A percentile compares a stretch with the other conserved stretches of the same genome.
Conservation (phyloP, 2,113 vertebrate genomes). For the Pithys albifrons region DNA sequence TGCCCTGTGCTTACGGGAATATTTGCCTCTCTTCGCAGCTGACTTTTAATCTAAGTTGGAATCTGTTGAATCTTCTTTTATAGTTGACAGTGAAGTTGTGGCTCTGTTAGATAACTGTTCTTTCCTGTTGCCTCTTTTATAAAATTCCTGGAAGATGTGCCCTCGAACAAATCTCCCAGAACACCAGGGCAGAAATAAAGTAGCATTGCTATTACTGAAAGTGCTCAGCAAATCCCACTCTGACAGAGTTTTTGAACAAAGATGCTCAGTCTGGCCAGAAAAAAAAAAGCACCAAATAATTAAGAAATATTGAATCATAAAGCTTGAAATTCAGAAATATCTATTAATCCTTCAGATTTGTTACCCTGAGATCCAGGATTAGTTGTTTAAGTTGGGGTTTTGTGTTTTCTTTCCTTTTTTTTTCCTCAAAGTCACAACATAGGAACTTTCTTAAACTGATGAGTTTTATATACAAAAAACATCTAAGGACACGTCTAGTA, state of each 20-base stretch:
- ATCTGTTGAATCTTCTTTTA: conserved; percentile 32
- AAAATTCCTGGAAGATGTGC: conserved; percentile 39
- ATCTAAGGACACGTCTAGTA: neutral
- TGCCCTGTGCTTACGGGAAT: conserved; percentile 8
- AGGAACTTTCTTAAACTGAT: neutral
- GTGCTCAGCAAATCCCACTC: neutral
- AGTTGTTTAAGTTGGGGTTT: neutral
- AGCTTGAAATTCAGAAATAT: neutral
- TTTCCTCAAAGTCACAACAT: neutral
- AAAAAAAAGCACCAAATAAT: neutral
- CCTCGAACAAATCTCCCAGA: neutral
- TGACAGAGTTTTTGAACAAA: neutral
- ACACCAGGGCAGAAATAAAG: conserved; percentile 29
- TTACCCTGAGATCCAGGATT: neutral
- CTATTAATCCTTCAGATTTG: neutral
- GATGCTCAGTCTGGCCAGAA: neutral
- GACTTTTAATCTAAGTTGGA: conserved; percentile 37
- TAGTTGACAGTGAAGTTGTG: conserved; percentile 37
- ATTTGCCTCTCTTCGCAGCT: neutral
- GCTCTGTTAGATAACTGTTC: conserved; percentile 34
- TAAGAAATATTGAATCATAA: neutral
- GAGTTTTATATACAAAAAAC: neutral
- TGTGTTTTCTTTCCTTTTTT: neutral
- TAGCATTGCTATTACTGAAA: neutral
- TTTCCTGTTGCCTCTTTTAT: conserved; percentile 21